Evolutionary conservation across 1,140 invertebrate species (phyloP).

Genomic region (Mizuhopecten yessoensis): DNA sequence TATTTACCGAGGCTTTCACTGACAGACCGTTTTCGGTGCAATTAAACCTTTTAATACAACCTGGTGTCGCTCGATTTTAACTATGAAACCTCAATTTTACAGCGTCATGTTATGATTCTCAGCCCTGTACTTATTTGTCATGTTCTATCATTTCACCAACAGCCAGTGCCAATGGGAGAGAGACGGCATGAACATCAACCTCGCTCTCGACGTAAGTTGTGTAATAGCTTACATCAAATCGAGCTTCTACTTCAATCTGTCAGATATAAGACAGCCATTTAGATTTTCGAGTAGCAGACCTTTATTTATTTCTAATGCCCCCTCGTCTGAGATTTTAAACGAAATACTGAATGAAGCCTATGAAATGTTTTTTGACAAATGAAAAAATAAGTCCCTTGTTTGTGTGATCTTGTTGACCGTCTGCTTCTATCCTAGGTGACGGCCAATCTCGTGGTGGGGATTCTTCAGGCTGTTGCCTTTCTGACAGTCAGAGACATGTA

Average conservation of each 20-base stretch:
- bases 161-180: constrained; percentile 51
- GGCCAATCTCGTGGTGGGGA: constrained; percentile 49
- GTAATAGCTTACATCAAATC: neutral
- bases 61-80: too few relatives aligned
- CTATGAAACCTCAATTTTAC: too few relatives aligned
- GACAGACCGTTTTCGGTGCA: too few relatives aligned
- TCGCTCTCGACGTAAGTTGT: constrained; percentile 53
- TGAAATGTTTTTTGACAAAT: neutral
- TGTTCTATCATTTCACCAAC: neutral
- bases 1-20: too few relatives aligned
- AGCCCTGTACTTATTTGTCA: too few relatives aligned
- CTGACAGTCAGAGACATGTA: neutral
- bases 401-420: too few relatives aligned
- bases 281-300: neutral
- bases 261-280: constrained; percentile 3
- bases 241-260: neutral
- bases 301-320: neutral
- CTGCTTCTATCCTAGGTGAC: constrained; percentile 43
- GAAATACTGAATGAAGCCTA: neutral
- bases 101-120: too few relatives aligned
- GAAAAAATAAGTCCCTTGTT: neutral
- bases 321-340: neutral
- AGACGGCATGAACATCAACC: constrained; percentile 45
- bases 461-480: constrained; percentile 48
- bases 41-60: too few relatives aligned